Percentiles rank a stretch among this genome's conserved stretches.
Conservation (phyloP, 2,113 vertebrate species). For the Oncorhynchus keta region DNA sequence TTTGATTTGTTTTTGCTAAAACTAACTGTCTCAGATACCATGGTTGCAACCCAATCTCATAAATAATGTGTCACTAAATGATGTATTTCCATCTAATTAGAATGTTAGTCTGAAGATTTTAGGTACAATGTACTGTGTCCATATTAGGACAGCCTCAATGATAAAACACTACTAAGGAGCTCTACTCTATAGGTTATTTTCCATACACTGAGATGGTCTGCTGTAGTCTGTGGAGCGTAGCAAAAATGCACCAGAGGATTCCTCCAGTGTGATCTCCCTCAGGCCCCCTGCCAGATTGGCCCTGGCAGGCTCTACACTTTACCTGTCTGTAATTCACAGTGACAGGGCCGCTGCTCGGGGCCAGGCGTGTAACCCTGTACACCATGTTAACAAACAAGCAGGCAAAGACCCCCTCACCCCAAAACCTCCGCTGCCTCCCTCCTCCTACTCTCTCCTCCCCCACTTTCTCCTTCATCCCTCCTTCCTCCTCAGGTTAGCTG, state of each 20-base stretch:
- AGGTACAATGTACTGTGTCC: too few relatives aligned
- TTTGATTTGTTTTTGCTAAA: too few relatives aligned
- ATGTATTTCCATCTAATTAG: too few relatives aligned
- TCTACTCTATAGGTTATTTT: background rate
- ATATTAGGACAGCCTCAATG: too few relatives aligned
- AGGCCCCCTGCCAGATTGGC: constrained; percentile 44
- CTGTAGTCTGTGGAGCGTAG: background rate
- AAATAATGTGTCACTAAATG: too few relatives aligned
- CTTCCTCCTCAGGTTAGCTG: constrained; percentile 12
- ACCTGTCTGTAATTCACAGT: constrained; percentile 63
- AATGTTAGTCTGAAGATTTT: too few relatives aligned
- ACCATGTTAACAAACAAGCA: constrained; percentile 54
- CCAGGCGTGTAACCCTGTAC: constrained; percentile 60
- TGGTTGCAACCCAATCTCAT: too few relatives aligned
- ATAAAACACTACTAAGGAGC: too few relatives aligned
- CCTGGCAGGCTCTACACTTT: constrained; percentile 60
- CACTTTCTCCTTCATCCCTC: background rate
- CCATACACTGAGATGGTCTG: background rate
- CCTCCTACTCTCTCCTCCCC: background rate
- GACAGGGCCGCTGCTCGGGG: constrained; percentile 58
- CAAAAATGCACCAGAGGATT: background rate
- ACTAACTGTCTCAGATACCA: too few relatives aligned
- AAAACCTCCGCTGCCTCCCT: constrained; percentile 1
- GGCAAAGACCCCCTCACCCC: constrained; percentile 27
- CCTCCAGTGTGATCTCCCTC: constrained; percentile 22